phyloP scores from a whole-genome alignment of 2,113 vertebrate species.

The Thalassoma bifasciatum region DNA sequence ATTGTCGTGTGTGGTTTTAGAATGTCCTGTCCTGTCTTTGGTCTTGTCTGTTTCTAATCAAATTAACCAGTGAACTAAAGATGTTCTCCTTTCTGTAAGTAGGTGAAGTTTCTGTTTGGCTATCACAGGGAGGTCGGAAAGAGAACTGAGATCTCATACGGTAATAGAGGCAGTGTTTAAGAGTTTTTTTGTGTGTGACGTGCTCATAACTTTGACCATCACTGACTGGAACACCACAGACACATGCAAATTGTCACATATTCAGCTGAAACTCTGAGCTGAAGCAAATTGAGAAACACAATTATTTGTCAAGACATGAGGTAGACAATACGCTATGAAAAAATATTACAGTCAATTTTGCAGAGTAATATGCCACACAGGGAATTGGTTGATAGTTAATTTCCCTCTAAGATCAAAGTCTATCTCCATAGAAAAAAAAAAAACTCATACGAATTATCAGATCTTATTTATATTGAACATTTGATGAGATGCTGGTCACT shows the following conservation, averaged over 20 bases:
- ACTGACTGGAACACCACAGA: slow-evolving; percentile 20
- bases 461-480: neutral
- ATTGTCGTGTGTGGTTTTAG: slow-evolving; percentile 8
- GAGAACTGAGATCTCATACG: slow-evolving; percentile 35
- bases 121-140: slow-evolving; percentile 20
- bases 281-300: neutral
- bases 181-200: slow-evolving; percentile 7
- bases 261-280: neutral
- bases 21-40: neutral
- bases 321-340: neutral
- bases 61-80: neutral
- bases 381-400: neutral
- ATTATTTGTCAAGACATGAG: neutral
- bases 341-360: neutral
- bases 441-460: neutral
- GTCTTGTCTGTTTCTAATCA: neutral
- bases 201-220: neutral
- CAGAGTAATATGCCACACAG: neutral
- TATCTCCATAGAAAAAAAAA: neutral
- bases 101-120: too few relatives aligned
- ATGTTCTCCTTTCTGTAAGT: neutral
- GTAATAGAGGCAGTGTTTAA: slow-evolving; percentile 1
- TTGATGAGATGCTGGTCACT: neutral
- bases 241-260: slow-evolving; percentile 25
- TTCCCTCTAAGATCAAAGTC: neutral